phyloP scores from a whole-genome alignment of 2,113 vertebrate species.

The Boulengeromyrus knoepffleri region DNA sequence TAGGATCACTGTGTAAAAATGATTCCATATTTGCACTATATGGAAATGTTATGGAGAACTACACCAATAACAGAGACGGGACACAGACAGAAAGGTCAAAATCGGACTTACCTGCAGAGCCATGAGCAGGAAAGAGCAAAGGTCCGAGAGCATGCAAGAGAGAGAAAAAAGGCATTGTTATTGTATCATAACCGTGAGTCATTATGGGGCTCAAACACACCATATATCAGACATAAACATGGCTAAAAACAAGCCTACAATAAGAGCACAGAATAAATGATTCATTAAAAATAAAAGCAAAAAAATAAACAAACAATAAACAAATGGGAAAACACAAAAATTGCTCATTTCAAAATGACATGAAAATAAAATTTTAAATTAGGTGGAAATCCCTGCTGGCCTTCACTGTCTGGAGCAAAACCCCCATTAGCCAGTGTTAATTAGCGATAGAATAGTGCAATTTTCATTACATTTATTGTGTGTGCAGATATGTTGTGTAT shows the following conservation, averaged over 20 bases:
- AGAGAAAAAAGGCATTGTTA: neutral
- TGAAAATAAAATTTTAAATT: neutral
- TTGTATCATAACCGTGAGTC: neutral
- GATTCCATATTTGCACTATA: neutral
- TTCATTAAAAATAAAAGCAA: neutral
- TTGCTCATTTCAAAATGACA: neutral
- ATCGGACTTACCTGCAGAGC: neutral
- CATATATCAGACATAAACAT: neutral
- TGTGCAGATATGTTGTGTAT: neutral
- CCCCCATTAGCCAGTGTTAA: neutral
- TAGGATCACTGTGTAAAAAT: neutral
- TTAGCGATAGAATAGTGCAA: neutral
- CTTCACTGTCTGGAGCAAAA: neutral
- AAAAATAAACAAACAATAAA: neutral
- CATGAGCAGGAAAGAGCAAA: neutral
- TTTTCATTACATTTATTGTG: neutral
- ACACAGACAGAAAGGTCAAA: neutral
- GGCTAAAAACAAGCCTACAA: neutral
- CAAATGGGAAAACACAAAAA: neutral
- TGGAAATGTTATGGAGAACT: neutral
- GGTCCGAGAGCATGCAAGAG: neutral
- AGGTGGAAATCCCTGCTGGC: neutral
- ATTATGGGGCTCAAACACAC: neutral
- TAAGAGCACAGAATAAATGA: neutral
- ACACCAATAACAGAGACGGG: neutral